Percentiles rank a stretch among this genome's conserved stretches.
These are phyloP conservation scores for Eriocheir sinensis DNA, from an alignment of 1,140 invertebrate species.

Conservation along the genomic window DNA sequence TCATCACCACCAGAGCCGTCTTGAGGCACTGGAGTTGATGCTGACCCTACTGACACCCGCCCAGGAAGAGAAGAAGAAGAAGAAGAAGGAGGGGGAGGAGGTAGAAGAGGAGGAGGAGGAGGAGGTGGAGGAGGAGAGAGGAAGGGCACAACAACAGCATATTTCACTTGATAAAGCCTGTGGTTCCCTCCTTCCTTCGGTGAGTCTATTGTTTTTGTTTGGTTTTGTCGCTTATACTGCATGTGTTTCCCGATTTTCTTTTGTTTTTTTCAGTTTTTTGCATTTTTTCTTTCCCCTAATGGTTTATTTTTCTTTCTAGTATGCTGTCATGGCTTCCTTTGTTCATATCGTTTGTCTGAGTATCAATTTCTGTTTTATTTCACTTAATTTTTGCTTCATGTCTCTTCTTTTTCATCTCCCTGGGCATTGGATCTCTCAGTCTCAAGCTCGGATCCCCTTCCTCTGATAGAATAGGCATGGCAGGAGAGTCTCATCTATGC, in stretches of 20 bases:
- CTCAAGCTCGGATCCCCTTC: too few relatives aligned
- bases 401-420: too few relatives aligned
- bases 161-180: conserved; percentile 78
- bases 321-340: too few relatives aligned
- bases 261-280: neutral
- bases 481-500: too few relatives aligned
- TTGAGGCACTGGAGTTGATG: conserved; percentile 83
- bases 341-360: too few relatives aligned
- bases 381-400: too few relatives aligned
- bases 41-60: conserved; percentile 82
- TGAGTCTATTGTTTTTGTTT: neutral
- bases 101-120: conserved; percentile 29
- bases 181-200: conserved; percentile 77
- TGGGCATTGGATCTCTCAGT: too few relatives aligned
- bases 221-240: neutral
- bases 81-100: conserved; percentile 28
- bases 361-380: too few relatives aligned
- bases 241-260: neutral
- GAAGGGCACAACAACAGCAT: neutral
- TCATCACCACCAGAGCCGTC: conserved; percentile 83
- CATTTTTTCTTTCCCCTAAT: neutral
- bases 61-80: conserved; percentile 44
- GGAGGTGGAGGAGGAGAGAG: conserved; percentile 25
- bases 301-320: too few relatives aligned
- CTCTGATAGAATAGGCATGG: too few relatives aligned